Conservation (phyloP, 2,113 vertebrate genomes). For the Callionymus lyra region DNA sequence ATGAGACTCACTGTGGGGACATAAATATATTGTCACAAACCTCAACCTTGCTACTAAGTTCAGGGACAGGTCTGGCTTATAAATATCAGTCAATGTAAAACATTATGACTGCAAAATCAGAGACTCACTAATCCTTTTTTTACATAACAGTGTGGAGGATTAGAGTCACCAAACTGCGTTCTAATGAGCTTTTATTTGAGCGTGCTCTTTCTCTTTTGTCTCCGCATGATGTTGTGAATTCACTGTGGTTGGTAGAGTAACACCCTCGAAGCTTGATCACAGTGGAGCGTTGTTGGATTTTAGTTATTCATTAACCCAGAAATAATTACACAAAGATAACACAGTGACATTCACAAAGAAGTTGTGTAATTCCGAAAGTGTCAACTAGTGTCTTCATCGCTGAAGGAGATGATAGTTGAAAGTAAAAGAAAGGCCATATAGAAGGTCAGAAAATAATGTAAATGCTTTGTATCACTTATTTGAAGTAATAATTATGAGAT, state of each 20-base stretch:
- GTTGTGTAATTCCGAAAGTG: no score
- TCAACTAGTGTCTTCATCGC: no score
- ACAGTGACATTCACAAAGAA: constrained; percentile 6
- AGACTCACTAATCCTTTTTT: constrained; percentile 17
- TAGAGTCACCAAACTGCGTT: constrained; percentile 46
- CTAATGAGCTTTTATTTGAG: constrained; percentile 36
- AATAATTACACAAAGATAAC: constrained; percentile 17
- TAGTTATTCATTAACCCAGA: constrained; percentile 10
- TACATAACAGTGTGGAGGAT: constrained; percentile 49
- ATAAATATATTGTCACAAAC: no score
- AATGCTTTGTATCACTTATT: no score
- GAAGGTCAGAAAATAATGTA: no score
- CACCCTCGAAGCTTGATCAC: constrained; percentile 14
- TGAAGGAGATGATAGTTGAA: no score
- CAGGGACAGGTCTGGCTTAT: no score
- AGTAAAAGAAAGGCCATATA: no score
- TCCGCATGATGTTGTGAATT: constrained; percentile 11
- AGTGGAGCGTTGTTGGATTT: constrained; percentile 22
- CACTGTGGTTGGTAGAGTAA: constrained; percentile 16
- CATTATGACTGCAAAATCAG: no score
- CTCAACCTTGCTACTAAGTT: no score
- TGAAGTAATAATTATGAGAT: no score
- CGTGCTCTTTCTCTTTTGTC: constrained; percentile 7
- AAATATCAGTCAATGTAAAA: no score
- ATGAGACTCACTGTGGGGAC: background rate